A percentile compares a stretch with the other conserved stretches of the same genome.
These are phyloP conservation scores for Bambusicola thoracicus DNA, from an alignment of 2,113 vertebrate genomes.

Conservation along the genomic window DNA sequence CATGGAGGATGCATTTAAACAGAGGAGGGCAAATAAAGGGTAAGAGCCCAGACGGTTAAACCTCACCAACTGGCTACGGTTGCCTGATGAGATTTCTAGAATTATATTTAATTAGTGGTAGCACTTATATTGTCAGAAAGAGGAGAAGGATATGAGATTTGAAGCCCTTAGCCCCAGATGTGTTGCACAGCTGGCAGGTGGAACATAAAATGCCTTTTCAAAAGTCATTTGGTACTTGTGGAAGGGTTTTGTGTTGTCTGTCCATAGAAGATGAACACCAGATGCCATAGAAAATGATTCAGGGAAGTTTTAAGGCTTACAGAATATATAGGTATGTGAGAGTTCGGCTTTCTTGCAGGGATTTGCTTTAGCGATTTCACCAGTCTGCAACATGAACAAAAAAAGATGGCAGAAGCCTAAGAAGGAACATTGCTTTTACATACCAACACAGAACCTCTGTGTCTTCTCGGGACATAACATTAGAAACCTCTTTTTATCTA, in stretches of 20 bases:
- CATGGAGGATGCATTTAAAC: not conserved
- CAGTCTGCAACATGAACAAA: not conserved
- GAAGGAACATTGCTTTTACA: not conserved
- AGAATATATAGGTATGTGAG: not conserved
- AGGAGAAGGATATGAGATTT: not conserved
- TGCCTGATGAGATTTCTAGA: not conserved
- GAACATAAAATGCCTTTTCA: not conserved
- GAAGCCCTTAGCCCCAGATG: not conserved
- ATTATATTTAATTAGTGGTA: slow-evolving; percentile 32
- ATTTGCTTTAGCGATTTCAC: not conserved
- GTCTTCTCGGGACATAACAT: not conserved
- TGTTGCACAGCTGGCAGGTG: not conserved
- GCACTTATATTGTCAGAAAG: not conserved
- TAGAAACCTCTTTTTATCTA: not conserved
- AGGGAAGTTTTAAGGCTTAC: not conserved
- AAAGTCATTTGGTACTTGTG: not conserved
- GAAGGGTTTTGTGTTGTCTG: not conserved
- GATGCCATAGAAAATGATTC: not conserved
- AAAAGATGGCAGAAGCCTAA: not conserved
- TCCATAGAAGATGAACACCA: not conserved
- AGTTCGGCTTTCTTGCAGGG: not conserved
- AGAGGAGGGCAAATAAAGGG: not conserved
- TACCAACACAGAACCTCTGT: not conserved
- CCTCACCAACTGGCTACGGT: not conserved
- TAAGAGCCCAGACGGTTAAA: not conserved